These are phyloP conservation scores for Mantis religiosa DNA, from an alignment of 2,888 invertebrate genomes.

Conservation along the genomic window DNA sequence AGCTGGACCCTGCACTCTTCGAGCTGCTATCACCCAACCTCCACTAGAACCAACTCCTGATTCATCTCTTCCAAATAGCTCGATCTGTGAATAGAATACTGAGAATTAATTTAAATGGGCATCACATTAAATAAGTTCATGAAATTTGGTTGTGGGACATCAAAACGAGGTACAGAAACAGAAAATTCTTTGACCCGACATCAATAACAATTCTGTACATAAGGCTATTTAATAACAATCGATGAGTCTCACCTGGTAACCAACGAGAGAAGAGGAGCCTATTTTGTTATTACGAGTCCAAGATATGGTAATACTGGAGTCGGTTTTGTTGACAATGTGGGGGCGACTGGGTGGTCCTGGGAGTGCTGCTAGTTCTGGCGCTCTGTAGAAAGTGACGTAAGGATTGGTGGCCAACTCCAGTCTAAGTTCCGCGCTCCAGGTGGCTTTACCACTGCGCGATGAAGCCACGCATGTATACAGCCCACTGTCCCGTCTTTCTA, in stretches of 20 bases:
- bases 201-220: conserved; percentile 40
- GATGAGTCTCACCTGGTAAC: conserved; percentile 56
- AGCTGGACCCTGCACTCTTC: conserved; percentile 64
- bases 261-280: conserved; percentile 62
- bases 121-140: not conserved
- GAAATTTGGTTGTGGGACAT: too few species aligned
- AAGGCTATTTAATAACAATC: not conserved
- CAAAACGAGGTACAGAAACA: too few species aligned
- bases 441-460: conserved; percentile 84
- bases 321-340: conserved; percentile 66
- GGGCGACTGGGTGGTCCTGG: conserved; percentile 83
- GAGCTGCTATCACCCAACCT: conserved; percentile 57
- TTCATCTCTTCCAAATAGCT: conserved; percentile 65
- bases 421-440: conserved; percentile 74
- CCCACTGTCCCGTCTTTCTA: conserved; percentile 57
- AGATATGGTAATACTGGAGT: conserved; percentile 70
- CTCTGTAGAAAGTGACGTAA: conserved; percentile 73
- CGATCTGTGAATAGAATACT: conserved; percentile 46
- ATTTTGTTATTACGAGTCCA: conserved; percentile 83
- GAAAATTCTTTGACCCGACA: too few species aligned
- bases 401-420: conserved; percentile 77
- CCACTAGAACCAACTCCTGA: conserved; percentile 44
- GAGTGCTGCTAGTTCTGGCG: conserved; percentile 73
- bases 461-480: conserved; percentile 78
- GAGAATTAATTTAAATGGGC: not conserved